These are phyloP conservation scores for Fissipunctia ypsillon DNA, from an alignment of 2,888 invertebrate species.

Conservation along the genomic window DNA sequence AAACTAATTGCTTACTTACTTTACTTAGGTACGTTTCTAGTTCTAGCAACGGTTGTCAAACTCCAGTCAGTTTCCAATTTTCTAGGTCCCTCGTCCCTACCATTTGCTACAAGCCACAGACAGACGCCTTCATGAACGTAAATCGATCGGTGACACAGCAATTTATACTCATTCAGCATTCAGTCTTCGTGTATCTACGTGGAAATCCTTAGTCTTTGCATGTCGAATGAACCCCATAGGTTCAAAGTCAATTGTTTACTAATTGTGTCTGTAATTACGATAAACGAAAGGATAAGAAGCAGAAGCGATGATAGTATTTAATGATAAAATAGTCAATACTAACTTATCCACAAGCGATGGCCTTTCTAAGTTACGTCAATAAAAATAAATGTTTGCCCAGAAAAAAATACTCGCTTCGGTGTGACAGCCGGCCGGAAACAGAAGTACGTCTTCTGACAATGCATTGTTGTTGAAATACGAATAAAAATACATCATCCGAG, in stretches of 20 bases:
- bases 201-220: no score
- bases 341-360: no score
- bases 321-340: no score
- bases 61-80: neutral
- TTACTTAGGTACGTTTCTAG: neutral
- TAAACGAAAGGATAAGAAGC: no score
- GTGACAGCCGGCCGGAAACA: conserved; percentile 35
- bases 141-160: no score
- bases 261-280: no score
- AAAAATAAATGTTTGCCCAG: neutral
- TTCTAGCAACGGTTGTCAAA: neutral
- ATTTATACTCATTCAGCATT: neutral
- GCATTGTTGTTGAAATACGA: conserved; percentile 68
- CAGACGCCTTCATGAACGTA: neutral
- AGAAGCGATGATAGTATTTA: no score
- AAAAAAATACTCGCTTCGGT: conserved; percentile 29
- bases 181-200: neutral
- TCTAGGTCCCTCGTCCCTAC: no score
- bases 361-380: no score
- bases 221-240: no score
- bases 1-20: neutral
- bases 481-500: conserved; percentile 63
- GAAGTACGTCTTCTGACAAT: conserved; percentile 63
- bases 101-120: neutral
- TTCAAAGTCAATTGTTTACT: no score